Base-by-base conservation (phyloP, 2,797 vertebrate species). In the Ptychobarbus kaznakovi region DNA sequence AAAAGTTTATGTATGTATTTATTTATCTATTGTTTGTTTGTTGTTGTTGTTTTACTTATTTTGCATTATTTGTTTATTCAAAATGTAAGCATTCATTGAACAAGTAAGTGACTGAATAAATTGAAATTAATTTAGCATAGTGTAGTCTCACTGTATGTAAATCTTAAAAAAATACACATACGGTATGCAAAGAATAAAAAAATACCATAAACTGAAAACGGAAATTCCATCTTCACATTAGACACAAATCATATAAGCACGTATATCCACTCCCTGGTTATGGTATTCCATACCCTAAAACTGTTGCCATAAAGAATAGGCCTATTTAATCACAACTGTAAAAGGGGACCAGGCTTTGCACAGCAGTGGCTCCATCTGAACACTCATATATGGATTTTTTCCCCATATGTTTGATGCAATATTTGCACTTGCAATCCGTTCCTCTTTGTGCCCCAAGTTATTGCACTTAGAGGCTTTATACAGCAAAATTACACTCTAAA, bases 311-410 rank as follows among this genome's bases (percentile, higher is more conserved):
- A 28, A 44, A 61, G 18, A 63, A 35, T 1, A 68, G 63, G 44
- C 20, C 25, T 53, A 75, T 18, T 75, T 75, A 80, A 40, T 70
- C 44, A 40, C 7, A 9, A 44, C 3, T 12, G 15, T 18, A 63
- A 38, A 32, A n/a, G 40, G 11, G 28, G 76, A 74, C 22, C 42
- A 74, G 72, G 28, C 25, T 49, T 66, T n/a, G 20, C 63, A 81
- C 58, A 76, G 58, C 81, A 38, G 40, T 40, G 32, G 32, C 44
- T 83, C 28, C 7, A 25, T 83, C 42, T 75, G 58, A 83, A 76
- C 10, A 35, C 44, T 76, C 22, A 65, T 28, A 76, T 75, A 76
- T 83, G 81, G 72, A 75, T 83, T 68, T 83, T 75, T 28, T 32
- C 65, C 70, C 25, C 70, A 65, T 56, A 72, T 58, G 40, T 82